Evolutionary conservation across 2,113 vertebrate species (phyloP), one percentile per base, ranked within the genome.

Genomic region (Seriola rivoliana): DNA sequence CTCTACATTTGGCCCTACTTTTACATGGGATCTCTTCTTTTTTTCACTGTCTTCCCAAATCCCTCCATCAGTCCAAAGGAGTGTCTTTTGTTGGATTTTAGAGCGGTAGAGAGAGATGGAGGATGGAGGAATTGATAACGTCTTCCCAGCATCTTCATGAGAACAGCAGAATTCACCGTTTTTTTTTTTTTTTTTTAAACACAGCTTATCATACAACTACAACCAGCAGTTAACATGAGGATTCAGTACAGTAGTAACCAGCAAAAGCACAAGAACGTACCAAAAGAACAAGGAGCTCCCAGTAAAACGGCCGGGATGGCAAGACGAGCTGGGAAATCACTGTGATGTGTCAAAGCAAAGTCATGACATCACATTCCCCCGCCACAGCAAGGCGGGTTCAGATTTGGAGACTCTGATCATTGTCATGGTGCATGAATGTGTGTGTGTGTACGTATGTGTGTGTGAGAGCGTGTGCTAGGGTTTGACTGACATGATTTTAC

Each of bases 331-430:
- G 13, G 79, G 44, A 76, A 80, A 71, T 71, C 14, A 59, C 7
- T 19, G 57, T 62, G 62, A 85, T 44, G 34, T 66, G 59, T 78
- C 42, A 67, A 58, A 42, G 60, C 60, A 71, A 55, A 69, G 21
- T 9, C 58, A 78, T 84, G 81, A 82, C 79, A 71, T 90, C 85
- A 85, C 74, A 68, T 73, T 85, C 34, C 32, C 68, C 10, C 25
- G 44, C 62, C 55, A 21, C 50, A 54, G 48, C 21, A n/a, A 78
- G 73, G 54, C 16, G 7, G 48, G 78, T 80, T 80, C 25, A 64
- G 44, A 38, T 78, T 70, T 75, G 52, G 71, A 75, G 64, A 64
- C 52, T 79, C 64, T 32, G 46, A 65, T 76, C 4, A 60, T 1
- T 84, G 42, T 86, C 17, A 4, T 48, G 29, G 59, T 67, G 67